Conservation (phyloP, 2,797 vertebrate genomes). For the Prionace glauca region DNA sequence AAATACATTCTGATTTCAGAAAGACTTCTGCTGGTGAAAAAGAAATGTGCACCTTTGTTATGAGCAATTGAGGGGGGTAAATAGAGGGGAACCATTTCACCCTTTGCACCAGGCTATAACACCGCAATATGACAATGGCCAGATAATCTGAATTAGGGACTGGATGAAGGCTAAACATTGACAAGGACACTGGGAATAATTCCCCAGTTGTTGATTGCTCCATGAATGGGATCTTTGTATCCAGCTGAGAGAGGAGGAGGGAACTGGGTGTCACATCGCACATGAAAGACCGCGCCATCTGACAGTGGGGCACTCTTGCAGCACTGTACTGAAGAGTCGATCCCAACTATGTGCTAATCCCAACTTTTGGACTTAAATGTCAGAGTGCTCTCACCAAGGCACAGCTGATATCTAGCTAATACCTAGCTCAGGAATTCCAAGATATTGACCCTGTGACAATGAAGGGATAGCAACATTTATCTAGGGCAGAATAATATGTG, state of each 20-base stretch:
- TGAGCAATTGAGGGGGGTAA: no score
- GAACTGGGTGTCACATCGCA: neutral
- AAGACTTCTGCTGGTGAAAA: no score
- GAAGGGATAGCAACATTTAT: neutral
- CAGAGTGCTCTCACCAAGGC: neutral
- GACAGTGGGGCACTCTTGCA: neutral
- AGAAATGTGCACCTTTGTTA: no score
- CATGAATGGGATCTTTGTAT: neutral
- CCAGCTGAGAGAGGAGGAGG: neutral
- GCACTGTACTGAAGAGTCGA: neutral
- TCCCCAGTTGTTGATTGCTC: neutral
- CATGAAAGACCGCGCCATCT: neutral
- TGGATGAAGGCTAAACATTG: neutral
- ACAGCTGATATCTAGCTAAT: neutral
- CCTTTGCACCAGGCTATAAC: no score
- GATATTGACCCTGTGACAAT: neutral
- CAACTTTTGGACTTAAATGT: neutral
- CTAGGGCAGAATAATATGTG: neutral
- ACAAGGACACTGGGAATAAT: neutral
- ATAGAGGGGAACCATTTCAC: no score
- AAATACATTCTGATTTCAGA: no score
- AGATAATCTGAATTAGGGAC: neutral
- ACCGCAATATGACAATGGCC: neutral
- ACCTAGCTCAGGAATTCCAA: neutral
- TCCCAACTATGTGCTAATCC: neutral